phyloP scores from a whole-genome alignment of 1,140 invertebrate species.

The Mylabris phalerata region DNA sequence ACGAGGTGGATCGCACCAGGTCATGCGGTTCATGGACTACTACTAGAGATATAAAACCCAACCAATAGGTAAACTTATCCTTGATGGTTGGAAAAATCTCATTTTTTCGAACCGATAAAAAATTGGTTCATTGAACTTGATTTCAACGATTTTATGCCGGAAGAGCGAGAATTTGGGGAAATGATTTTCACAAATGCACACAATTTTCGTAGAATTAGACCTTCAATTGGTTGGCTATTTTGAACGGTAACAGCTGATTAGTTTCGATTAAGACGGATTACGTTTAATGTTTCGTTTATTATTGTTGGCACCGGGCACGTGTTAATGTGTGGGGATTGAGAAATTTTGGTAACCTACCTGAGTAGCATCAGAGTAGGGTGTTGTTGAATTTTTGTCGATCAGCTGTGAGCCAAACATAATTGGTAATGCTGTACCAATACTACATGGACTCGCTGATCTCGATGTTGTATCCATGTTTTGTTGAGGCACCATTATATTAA shows the following conservation, averaged over 20 bases:
- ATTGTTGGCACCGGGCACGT: slow-evolving; percentile 1
- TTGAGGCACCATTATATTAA: slow-evolving; percentile 51
- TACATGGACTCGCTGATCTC: slow-evolving; percentile 45
- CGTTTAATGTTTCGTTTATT: background rate
- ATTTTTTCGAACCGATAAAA: too few species aligned
- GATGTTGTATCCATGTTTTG: slow-evolving; percentile 44
- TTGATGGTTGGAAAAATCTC: too few species aligned
- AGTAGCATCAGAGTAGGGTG: slow-evolving; percentile 93
- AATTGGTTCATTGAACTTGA: too few species aligned
- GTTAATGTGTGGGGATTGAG: background rate
- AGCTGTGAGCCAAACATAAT: slow-evolving; percentile 69
- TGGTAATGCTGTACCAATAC: slow-evolving; percentile 45
- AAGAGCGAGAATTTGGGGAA: too few species aligned
- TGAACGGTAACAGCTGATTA: too few species aligned
- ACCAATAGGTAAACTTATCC: slow-evolving; percentile 10
- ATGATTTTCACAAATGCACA: too few species aligned
- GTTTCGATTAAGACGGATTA: too few species aligned
- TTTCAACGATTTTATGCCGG: too few species aligned
- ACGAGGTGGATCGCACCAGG: slow-evolving; percentile 29
- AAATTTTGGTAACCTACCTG: slow-evolving; percentile 59
- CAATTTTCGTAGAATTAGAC: too few species aligned
- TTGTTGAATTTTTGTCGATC: slow-evolving; percentile 82
- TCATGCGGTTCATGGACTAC: slow-evolving; percentile 35
- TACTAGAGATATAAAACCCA: slow-evolving; percentile 32
- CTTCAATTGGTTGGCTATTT: too few species aligned